Base-by-base conservation (phyloP, 1,140 invertebrate species). In the Drosophila hydei region DNA sequence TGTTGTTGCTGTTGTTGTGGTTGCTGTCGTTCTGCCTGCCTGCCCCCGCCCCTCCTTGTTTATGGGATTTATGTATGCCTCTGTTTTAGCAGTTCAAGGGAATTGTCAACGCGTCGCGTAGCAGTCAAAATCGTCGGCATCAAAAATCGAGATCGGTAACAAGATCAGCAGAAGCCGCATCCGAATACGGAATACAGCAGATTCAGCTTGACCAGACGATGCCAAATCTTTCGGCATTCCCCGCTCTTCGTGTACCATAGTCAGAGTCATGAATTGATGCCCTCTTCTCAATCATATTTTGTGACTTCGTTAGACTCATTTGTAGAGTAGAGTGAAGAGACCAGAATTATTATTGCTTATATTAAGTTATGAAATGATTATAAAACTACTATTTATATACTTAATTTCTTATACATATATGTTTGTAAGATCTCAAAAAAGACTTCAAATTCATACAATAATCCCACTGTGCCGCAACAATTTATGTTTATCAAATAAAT, bases 101-200 rank as follows among this genome's bases (percentile, higher is more conserved):
- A 89, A 89, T 85, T 89, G 85, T 89, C 85, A 89, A 74, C 63
- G 72, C 85, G 76, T 70, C 47, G 71, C 67, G 40, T 14, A 62
- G 60, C 75, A 89, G 63, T 89, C 85, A 89, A 89, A 89, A 89
- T 89, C 85, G 75, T 89, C 85, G 75, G 59, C 87, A 87, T 85
- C 77, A 90, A 87, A 74, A 79, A 83, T 83, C 75, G 67, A 90
- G 84, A 90, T 89, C 87, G 87, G 80, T 89, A 90, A 90, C 78
- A 89, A 89, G 87, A 81, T 89, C 77, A 85, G 68, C 75, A 85
- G 70, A 42, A 63, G 64, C 27, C 27, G 55, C 61, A 65, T 40
- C 18, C 59, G 16, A 65, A 23, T 50, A 80, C 58, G 58, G 54
- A 16, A 33, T 33, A 33, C 63, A 58, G 36, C 45, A 67, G 3